A percentile compares a stretch with the other conserved stretches of the same genome.
These are phyloP conservation scores for Cairina moschata DNA, from an alignment of 2,113 vertebrate genomes.

Conservation along the genomic window DNA sequence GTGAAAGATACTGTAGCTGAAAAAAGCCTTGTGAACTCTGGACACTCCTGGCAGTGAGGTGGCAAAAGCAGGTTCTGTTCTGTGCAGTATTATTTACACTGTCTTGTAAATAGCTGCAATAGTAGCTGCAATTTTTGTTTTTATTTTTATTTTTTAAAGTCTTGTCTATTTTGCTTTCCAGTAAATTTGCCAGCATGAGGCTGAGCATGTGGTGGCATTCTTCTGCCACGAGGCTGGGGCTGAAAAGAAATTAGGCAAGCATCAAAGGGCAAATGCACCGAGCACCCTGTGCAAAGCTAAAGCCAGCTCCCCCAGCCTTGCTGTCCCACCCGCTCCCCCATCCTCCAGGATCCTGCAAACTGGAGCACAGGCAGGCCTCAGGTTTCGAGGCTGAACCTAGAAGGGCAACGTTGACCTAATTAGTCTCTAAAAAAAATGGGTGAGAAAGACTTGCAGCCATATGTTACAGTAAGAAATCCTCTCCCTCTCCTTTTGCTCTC, in stretches of 20 bases:
- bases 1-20: background rate
- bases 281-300: background rate
- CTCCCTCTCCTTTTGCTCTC: conserved; percentile 1
- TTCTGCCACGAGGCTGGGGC: background rate
- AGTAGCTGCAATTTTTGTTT: too few species aligned
- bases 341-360: background rate
- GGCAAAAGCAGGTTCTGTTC: background rate
- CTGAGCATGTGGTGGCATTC: background rate
- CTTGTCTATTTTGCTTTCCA: background rate
- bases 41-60: fast-evolving
- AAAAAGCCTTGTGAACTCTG: background rate
- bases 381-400: background rate
- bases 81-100: fast-evolving
- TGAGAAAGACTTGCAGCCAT: background rate
- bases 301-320: background rate
- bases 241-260: background rate
- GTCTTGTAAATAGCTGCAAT: background rate
- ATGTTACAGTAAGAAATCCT: background rate
- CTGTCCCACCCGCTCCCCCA: fast-evolving
- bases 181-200: background rate
- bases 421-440: conserved; percentile 15
- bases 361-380: background rate
- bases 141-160: background rate
- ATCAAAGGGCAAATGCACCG: background rate
- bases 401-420: conserved; percentile 53